Evolutionary conservation across 2,113 vertebrate species (phyloP).

Genomic region (Thalassarche chlororhynchos): DNA sequence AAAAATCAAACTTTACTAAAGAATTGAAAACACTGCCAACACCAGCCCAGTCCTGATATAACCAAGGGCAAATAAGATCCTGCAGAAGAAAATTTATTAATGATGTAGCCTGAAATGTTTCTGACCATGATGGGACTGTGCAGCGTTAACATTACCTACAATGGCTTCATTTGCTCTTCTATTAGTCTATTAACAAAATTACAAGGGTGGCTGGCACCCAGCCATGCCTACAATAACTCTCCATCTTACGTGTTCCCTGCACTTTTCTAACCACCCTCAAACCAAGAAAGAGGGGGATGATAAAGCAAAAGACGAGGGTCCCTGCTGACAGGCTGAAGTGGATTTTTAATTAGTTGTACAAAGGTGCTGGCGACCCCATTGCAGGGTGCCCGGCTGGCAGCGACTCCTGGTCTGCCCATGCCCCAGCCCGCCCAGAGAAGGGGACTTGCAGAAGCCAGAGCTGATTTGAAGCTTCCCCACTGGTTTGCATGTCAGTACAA

Average conservation of each 20-base stretch:
- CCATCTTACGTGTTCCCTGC: fast-evolving
- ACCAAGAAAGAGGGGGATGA: not conserved
- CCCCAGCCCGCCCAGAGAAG: not conserved
- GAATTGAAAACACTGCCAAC: not conserved
- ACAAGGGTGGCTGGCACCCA: not conserved
- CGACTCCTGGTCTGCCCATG: not conserved
- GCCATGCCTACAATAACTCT: not conserved
- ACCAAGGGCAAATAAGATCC: not conserved
- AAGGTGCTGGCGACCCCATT: not conserved
- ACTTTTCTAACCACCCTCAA: not conserved
- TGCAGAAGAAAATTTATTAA: not conserved
- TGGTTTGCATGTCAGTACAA: fast-evolving
- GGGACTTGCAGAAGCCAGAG: not conserved
- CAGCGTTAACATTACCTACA: not conserved
- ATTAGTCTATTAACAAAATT: not conserved
- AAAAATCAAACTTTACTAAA: not conserved
- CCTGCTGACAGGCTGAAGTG: not conserved
- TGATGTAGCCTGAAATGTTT: not conserved
- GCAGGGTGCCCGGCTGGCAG: not conserved
- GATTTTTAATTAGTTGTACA: not conserved
- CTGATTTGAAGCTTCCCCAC: not conserved
- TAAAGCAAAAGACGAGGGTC: not conserved
- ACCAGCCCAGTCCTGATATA: not conserved
- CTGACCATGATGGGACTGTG: not conserved
- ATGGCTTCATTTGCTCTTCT: not conserved